Evolutionary conservation across 2,797 vertebrate genomes (phyloP).

Genomic region (Syngnathus acus): DNA sequence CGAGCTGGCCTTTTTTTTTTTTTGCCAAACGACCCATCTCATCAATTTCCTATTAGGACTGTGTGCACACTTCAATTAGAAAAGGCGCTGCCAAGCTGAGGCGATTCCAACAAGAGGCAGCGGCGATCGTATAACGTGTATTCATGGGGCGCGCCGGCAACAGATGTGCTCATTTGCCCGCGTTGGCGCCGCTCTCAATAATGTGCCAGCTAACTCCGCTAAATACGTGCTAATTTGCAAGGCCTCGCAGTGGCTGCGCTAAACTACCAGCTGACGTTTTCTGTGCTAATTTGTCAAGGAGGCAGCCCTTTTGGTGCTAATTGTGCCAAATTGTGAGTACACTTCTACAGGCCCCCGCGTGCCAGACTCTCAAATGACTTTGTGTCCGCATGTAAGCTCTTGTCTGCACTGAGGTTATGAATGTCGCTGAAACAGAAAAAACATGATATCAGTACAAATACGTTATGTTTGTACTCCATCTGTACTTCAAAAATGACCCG

Average conservation of each 20-base stretch:
- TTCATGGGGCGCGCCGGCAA: constrained; percentile 52
- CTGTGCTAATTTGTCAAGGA: constrained; percentile 68
- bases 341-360: constrained; percentile 52
- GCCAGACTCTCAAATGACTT: constrained; percentile 50
- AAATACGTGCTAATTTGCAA: constrained; percentile 64
- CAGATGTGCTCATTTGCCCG: constrained; percentile 62
- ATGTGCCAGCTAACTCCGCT: constrained; percentile 56
- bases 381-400: constrained; percentile 40
- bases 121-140: constrained; percentile 52
- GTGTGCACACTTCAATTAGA: constrained; percentile 34
- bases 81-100: constrained; percentile 32
- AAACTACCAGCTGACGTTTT: constrained; percentile 64
- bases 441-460: neutral
- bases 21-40: constrained; percentile 38
- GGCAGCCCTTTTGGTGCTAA: constrained; percentile 62
- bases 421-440: constrained; percentile 10
- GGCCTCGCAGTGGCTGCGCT: constrained; percentile 57
- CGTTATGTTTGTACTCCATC: too few species aligned
- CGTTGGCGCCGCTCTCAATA: constrained; percentile 48
- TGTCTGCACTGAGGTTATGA: neutral
- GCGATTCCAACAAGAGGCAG: constrained; percentile 38
- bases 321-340: constrained; percentile 65
- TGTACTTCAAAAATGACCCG: neutral
- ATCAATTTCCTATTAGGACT: constrained; percentile 45
- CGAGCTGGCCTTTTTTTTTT: constrained; percentile 20